Percentiles rank a stretch among this genome's conserved stretches.
These are phyloP conservation scores for Drosophila lacteicornis DNA, from an alignment of 1,140 invertebrate species.

Conservation along the genomic window DNA sequence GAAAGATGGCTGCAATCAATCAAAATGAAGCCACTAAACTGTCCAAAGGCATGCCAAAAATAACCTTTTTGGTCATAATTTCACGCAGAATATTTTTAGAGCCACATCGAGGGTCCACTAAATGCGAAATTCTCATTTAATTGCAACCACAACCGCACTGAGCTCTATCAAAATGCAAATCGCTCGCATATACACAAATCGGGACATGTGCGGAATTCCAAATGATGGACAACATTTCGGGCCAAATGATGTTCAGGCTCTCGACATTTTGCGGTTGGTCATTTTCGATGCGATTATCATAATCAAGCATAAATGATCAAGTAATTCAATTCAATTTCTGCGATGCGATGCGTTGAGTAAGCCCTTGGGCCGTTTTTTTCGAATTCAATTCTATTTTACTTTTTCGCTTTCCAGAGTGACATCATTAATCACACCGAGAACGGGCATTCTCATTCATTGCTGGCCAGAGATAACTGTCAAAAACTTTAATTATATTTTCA, in stretches of 20 bases:
- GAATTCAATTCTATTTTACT: conserved; percentile 13
- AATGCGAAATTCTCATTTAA: conserved; percentile 18
- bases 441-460: conserved; percentile 70
- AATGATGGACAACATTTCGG: conserved; percentile 23
- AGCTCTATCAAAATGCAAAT: conserved; percentile 30
- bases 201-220: conserved; percentile 22
- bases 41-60: not conserved
- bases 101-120: not conserved
- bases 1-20: conserved; percentile 11
- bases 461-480: conserved; percentile 76
- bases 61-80: conserved; percentile 3
- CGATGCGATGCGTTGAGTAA: not conserved
- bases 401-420: conserved; percentile 21
- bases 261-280: conserved; percentile 12
- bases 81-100: conserved; percentile 12
- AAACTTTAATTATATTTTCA: conserved; percentile 84
- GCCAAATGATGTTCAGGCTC: conserved; percentile 8
- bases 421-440: conserved; percentile 65
- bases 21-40: conserved; percentile 7
- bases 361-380: not conserved
- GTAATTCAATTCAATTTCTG: conserved; percentile 21
- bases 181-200: conserved; percentile 2
- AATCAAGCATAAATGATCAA: conserved; percentile 46
- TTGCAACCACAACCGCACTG: conserved; percentile 41
- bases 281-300: conserved; percentile 42